These are phyloP conservation scores for Bettongia penicillata DNA, from an alignment of 2,113 vertebrate species.

Conservation along the genomic window DNA sequence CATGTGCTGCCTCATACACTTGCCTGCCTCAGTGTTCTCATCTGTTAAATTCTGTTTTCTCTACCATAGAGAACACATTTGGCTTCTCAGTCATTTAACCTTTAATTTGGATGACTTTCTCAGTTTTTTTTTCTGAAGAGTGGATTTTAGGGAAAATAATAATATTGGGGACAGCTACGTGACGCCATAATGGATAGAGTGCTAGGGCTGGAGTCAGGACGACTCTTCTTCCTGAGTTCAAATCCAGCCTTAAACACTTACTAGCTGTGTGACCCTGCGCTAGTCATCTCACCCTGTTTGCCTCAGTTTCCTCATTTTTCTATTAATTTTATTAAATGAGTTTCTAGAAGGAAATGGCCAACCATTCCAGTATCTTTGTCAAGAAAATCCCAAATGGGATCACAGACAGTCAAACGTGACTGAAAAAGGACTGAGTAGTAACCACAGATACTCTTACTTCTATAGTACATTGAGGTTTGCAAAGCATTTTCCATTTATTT, in stretches of 20 bases:
- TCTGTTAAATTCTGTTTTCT: not conserved
- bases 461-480: not conserved
- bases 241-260: not conserved
- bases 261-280: not conserved
- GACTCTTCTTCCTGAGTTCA: not conserved
- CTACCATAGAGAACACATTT: not conserved
- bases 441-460: not conserved
- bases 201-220: too few relatives aligned
- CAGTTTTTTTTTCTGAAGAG: not conserved
- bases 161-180: not conserved
- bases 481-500: not conserved
- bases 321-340: not conserved
- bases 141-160: not conserved
- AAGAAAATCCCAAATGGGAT: not conserved
- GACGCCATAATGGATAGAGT: too few relatives aligned
- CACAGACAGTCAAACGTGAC: not conserved
- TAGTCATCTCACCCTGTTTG: not conserved
- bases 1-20: not conserved
- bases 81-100: not conserved
- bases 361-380: not conserved
- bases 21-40: not conserved
- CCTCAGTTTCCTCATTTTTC: not conserved
- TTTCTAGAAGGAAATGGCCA: not conserved
- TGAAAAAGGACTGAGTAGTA: not conserved
- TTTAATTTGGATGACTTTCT: not conserved